A percentile compares a stretch with the other conserved stretches of the same genome.
Evolutionary conservation across 2,797 vertebrate species (phyloP).

Genomic region (Ctenosaura bakeri): DNA sequence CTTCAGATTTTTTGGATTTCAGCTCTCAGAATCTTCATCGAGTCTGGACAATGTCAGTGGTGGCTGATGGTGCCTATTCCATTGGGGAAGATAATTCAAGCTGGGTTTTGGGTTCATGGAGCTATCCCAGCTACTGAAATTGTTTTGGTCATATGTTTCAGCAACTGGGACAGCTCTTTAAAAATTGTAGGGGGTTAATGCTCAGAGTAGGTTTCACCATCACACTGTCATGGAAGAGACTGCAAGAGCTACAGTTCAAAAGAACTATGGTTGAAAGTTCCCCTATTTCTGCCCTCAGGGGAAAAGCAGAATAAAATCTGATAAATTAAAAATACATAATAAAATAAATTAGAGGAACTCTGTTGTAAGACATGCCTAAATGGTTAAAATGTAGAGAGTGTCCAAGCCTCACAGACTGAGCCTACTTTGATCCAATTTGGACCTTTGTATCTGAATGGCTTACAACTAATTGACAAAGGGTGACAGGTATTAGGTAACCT

Average conservation of each 20-base stretch:
- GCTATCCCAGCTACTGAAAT: neutral
- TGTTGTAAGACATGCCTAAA: neutral
- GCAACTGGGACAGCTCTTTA: neutral
- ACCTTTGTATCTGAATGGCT: constrained; percentile 17
- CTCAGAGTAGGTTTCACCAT: neutral
- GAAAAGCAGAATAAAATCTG: neutral
- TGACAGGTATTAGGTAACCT: constrained; percentile 10
- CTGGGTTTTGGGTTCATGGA: neutral
- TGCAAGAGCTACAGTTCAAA: no score
- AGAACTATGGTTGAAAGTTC: no score
- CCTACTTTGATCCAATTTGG: neutral
- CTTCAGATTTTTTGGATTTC: no score
- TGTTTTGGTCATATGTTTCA: neutral
- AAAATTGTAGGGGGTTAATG: neutral
- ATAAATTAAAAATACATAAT: neutral
- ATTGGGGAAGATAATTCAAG: no score
- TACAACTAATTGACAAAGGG: constrained; percentile 17
- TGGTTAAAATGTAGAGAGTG: neutral
- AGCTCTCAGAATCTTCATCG: no score
- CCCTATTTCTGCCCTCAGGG: neutral
- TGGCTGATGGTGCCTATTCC: no score
- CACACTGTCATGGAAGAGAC: neutral
- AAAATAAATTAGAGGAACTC: neutral
- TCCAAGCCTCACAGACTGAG: neutral
- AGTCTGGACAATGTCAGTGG: no score